phyloP scores from a whole-genome alignment of 2,888 invertebrate genomes.

The Dugesia japonica region DNA sequence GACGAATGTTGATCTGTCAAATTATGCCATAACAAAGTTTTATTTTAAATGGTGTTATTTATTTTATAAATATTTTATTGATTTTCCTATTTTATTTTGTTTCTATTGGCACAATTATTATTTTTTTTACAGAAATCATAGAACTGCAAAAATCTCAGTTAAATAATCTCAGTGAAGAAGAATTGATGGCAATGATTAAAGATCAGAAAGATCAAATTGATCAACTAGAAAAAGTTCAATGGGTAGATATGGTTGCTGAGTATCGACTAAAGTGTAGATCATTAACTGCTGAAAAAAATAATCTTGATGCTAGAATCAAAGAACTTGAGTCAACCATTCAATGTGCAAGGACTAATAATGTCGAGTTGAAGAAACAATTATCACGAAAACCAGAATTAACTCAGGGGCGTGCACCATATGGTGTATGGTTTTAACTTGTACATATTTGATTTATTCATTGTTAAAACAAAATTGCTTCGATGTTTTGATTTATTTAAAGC shows the following conservation, averaged over 20 bases:
- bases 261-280: not conserved
- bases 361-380: not conserved
- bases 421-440: not conserved
- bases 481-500: too few species aligned
- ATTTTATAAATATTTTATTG: too few species aligned
- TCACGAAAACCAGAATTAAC: not conserved
- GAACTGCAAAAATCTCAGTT: not conserved
- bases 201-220: slow-evolving; percentile 1
- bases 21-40: too few species aligned
- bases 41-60: too few species aligned
- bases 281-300: not conserved
- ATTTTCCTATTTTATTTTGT: too few species aligned
- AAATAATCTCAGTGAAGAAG: not conserved
- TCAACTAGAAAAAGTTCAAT: not conserved
- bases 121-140: not conserved
- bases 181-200: not conserved
- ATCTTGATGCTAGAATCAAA: not conserved
- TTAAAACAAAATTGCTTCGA: too few species aligned
- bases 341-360: not conserved
- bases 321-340: not conserved
- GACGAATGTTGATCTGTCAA: too few species aligned
- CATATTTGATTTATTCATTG: too few species aligned
- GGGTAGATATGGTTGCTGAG: not conserved
- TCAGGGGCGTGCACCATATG: not conserved
- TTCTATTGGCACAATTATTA: too few species aligned